These are phyloP conservation scores for Glaucopsyche alexis DNA, from an alignment of 2,888 invertebrate species.

Conservation along the genomic window DNA sequence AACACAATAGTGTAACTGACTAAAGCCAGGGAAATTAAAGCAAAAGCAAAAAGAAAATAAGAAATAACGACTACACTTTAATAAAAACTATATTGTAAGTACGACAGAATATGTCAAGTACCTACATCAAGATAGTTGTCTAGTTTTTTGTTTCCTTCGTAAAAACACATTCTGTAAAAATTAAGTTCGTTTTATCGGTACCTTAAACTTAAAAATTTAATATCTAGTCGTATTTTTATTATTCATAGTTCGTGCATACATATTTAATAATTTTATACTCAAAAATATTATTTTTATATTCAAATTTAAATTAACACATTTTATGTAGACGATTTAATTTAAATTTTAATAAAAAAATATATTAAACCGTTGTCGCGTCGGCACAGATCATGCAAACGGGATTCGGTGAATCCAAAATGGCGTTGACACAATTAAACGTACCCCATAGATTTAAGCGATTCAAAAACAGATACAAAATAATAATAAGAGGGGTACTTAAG, in stretches of 20 bases:
- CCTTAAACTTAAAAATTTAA: too few relatives aligned
- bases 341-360: constrained; percentile 11
- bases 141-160: too few relatives aligned
- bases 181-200: too few relatives aligned
- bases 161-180: too few relatives aligned
- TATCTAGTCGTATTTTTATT: too few relatives aligned
- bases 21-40: neutral
- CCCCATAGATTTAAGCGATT: constrained; percentile 71
- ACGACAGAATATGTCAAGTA: neutral
- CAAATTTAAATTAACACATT: neutral
- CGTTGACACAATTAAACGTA: constrained; percentile 74
- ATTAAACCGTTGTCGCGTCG: constrained; percentile 25
- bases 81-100: neutral
- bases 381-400: constrained; percentile 51
- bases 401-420: constrained; percentile 71
- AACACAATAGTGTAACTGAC: neutral
- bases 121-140: neutral
- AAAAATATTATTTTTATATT: too few relatives aligned
- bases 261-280: too few relatives aligned
- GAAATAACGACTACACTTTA: too few relatives aligned
- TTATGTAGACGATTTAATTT: too few relatives aligned
- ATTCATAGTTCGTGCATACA: too few relatives aligned
- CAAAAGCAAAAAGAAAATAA: neutral
- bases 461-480: constrained; percentile 79
- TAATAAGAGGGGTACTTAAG: constrained; percentile 67